These are phyloP conservation scores for Cephalopterus ornatus DNA, from an alignment of 2,113 vertebrate species.

Conservation along the genomic window DNA sequence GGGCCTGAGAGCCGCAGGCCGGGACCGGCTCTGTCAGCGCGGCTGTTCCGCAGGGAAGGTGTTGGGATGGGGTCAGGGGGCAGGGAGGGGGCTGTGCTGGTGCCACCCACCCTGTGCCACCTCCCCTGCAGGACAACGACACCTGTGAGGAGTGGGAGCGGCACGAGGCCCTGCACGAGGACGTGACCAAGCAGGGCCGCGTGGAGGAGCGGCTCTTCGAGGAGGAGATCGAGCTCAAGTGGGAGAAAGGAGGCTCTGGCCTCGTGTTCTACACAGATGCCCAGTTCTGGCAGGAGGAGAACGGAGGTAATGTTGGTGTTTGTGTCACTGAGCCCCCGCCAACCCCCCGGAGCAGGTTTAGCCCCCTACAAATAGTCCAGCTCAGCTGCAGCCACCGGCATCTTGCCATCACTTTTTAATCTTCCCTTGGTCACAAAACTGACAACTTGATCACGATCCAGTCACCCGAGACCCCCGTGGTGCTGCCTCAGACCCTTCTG, in stretches of 20 bases:
- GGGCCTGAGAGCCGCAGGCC: conserved; percentile 11
- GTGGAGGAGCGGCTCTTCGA: conserved; percentile 87
- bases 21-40: neutral
- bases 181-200: conserved; percentile 90
- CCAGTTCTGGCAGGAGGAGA: conserved; percentile 92
- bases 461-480: neutral
- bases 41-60: neutral
- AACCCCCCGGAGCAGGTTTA: accelerated
- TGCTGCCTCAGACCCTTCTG: neutral
- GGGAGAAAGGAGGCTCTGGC: conserved; percentile 96
- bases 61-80: accelerated
- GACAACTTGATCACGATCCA: too few relatives aligned
- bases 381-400: accelerated
- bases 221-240: conserved; percentile 95
- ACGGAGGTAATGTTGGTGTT: conserved; percentile 78
- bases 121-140: conserved; percentile 72
- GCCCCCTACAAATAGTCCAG: accelerated
- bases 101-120: neutral
- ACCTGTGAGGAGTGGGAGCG: conserved; percentile 95
- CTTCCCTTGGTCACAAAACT: neutral
- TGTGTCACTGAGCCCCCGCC: neutral
- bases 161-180: conserved; percentile 91
- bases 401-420: accelerated
- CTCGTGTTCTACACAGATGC: conserved; percentile 97
- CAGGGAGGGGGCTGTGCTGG: neutral